Conservation (phyloP, 2,888 invertebrate species). For the Prenolepis imparis region DNA sequence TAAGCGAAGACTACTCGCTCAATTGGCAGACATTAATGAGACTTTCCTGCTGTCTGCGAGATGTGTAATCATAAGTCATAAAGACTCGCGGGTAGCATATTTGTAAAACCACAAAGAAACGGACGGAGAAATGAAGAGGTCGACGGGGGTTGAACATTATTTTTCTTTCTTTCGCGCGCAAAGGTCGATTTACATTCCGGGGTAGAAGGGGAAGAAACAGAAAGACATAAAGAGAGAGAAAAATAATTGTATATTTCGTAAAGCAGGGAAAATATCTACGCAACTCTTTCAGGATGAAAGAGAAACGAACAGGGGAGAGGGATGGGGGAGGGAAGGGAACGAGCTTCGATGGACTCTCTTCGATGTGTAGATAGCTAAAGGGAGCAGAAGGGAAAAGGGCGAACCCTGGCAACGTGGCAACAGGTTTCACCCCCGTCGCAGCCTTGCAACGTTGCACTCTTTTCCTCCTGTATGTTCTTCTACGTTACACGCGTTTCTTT, state of each 20-base stretch:
- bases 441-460: constrained; percentile 60
- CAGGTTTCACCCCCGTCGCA: constrained; percentile 83
- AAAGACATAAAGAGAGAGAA: not conserved
- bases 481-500: constrained; percentile 78
- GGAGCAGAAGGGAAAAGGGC: constrained; percentile 60
- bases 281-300: constrained; percentile 34
- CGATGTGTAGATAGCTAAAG: constrained; percentile 48
- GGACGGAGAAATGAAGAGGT: constrained; percentile 40
- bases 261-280: constrained; percentile 20
- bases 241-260: constrained; percentile 73
- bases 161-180: constrained; percentile 24
- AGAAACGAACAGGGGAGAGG: constrained; percentile 60
- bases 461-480: constrained; percentile 27
- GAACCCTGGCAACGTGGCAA: constrained; percentile 78
- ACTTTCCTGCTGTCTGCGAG: constrained; percentile 67
- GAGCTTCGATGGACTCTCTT: constrained; percentile 41
- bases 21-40: constrained; percentile 69
- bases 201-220: constrained; percentile 1
- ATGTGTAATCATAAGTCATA: constrained; percentile 79
- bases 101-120: constrained; percentile 56
- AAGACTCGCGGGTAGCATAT: constrained; percentile 68
- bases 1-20: constrained; percentile 18
- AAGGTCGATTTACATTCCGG: constrained; percentile 71
- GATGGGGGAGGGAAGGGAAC: too few species aligned
- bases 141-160: constrained; percentile 13